Base-by-base conservation (phyloP, 2,797 vertebrate genomes). In the Salmo trutta region DNA sequence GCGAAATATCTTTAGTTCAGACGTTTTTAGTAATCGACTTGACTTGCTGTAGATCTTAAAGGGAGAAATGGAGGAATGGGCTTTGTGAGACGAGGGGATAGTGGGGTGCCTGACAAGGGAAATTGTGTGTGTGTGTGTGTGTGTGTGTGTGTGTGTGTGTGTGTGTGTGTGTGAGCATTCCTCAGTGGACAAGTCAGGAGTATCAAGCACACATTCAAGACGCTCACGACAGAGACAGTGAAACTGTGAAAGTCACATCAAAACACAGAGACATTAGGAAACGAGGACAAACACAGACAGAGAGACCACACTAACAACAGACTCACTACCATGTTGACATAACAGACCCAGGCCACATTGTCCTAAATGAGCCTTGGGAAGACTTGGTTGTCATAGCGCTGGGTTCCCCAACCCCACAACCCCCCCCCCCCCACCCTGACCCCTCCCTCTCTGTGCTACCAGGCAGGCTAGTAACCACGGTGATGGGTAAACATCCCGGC, bases 141-240 rank as follows among this genome's bases (percentile, higher is more conserved):
- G 29, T 31, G 29, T 31, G 29, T 31, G 53, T 59, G 41, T 59
- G 33, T 54, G 41, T 16, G 10, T 33, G 53, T 56, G 36, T 16
- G 36, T 12, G n/a, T 36, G 29, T 27, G 24, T 54, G 62, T 47
- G 47, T 71, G 41, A 52, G 59, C 27, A 51, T 75, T 72, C 54
- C 31, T 56, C 54, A 24, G 47, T 17, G 21, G 53, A 77, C 36
- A 5, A 54, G 14, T 29, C 41, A 19, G 29, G 5, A n/a, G 59
- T 21, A 24, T 27, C 52, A 69, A 54, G 68, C 69, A 73, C 69
- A 76, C 71, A 76, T 8, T 56, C 71, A 54, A 76, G 62, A 79
- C 66, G 68, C 66, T 21, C 24, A 65, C 33, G 27, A 64, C 75
- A 71, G 7, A 29, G 21, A 21, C 29, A 51, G 31, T 27, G 31